Base-by-base conservation (phyloP, 35 echinoderm and acorn worm species). In the Acanthaster planci region DNA sequence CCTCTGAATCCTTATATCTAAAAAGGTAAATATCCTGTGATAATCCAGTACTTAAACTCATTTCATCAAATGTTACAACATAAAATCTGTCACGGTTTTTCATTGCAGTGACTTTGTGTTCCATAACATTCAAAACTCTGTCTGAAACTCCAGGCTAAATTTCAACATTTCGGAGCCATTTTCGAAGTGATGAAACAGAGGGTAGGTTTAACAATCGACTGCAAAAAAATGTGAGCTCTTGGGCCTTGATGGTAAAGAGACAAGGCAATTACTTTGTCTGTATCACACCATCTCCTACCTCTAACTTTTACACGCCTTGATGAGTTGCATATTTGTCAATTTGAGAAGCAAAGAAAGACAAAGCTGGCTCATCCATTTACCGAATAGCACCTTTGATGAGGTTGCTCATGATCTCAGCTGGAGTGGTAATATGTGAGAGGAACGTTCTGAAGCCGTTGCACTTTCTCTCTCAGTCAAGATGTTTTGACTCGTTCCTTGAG, bases 41-140 rank as follows among this genome's bases (percentile, higher is more conserved):
- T 50, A 86, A 42, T 8, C 34, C 29, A 44, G 84, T 40, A 16
- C 67, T 1, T 34, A 86, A 29, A 9, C 84, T 86, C 31, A 86
- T 86, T 30, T 86, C 84, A 86, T 86, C 84, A 76, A 86, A 76
- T 6, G 84, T 38, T 7, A 86, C 38, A 1, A 86, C 40, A 77
- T 64, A 86, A 23, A 12, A 42, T 77, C 51, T 60, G 57, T 85
- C 82, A 34, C 82, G 59, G 4, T 85, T 32, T 67, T 47, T 60
- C 82, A 85, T 85, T 32, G 52, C 3, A 10, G 8, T 37, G 38
- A 86, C 84, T 77, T 76, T 86, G 18, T 72, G 8, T 76, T 76
- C 8, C 60, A 86, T 12, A 31, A 78, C 58, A 3, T 86, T 30
- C 2, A 86, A 77, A 16, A 76, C 76, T 0, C 16, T 68, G 6